phyloP scores from a whole-genome alignment of 2,797 vertebrate species.

The Pseudocheirus occidentalis region DNA sequence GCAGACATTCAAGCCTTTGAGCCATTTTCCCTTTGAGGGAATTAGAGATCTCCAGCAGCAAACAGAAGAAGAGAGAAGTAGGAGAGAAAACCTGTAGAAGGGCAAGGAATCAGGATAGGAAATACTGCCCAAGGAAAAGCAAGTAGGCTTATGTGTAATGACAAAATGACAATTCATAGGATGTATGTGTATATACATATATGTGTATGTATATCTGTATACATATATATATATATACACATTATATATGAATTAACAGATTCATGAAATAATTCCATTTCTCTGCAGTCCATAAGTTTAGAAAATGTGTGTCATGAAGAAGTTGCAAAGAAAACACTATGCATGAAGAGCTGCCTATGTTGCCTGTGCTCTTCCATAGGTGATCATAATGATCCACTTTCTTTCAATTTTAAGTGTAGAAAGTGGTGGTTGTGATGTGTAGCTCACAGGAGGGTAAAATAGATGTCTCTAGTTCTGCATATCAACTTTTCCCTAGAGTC shows the following conservation, averaged over 20 bases:
- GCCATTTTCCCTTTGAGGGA: background rate
- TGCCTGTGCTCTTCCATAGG: constrained; percentile 30
- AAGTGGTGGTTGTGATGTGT: background rate
- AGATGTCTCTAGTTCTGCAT: background rate
- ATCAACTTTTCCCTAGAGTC: background rate
- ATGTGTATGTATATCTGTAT: too few species aligned
- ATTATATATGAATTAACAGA: background rate
- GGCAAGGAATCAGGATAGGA: background rate
- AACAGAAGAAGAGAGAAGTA: background rate
- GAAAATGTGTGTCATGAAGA: background rate
- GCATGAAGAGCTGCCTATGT: background rate
- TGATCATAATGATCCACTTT: background rate
- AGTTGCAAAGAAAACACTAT: background rate
- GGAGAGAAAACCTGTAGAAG: background rate
- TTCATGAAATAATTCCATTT: background rate
- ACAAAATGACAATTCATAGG: background rate
- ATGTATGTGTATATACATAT: background rate
- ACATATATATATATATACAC: too few species aligned
- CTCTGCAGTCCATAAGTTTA: background rate
- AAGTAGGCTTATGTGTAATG: background rate
- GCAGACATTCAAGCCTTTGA: background rate
- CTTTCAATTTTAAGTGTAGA: background rate
- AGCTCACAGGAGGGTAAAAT: background rate
- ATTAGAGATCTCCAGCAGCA: background rate
- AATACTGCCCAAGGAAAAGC: background rate